These are phyloP conservation scores for Sminthurinus aureus DNA, from an alignment of 2,888 invertebrate species.

Conservation along the genomic window DNA sequence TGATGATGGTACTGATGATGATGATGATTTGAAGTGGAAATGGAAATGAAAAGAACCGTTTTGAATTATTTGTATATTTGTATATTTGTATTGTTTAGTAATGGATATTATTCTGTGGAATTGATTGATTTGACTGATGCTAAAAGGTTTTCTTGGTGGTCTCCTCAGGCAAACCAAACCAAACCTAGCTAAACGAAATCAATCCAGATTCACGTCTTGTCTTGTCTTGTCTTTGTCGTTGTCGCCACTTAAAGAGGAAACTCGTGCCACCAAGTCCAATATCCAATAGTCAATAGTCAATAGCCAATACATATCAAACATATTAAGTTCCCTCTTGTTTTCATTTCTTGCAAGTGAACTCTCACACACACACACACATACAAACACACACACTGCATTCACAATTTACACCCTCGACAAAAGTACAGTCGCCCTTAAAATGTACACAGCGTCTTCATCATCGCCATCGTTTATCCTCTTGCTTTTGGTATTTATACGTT, in stretches of 20 bases:
- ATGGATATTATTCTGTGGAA: slow-evolving; percentile 23
- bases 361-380: too few relatives aligned
- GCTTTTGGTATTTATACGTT: neutral
- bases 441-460: neutral
- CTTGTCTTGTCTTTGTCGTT: too few relatives aligned
- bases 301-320: too few relatives aligned
- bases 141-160: slow-evolving; percentile 40
- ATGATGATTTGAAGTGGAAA: neutral
- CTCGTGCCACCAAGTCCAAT: slow-evolving; percentile 26
- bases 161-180: slow-evolving; percentile 2
- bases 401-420: neutral
- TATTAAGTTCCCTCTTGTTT: too few relatives aligned
- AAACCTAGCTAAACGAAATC: too few relatives aligned
- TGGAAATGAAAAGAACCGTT: neutral
- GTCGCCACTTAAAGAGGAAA: neutral
- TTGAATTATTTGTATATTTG: neutral
- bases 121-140: slow-evolving; percentile 37
- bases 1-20: neutral
- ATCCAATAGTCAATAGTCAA: neutral
- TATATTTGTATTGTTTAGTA: neutral
- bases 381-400: neutral
- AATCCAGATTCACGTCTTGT: too few relatives aligned
- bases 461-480: too few relatives aligned
- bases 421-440: neutral
- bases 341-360: neutral